Evolutionary conservation across 2,113 vertebrate genomes (phyloP).

Genomic region (Zosterops lateralis): DNA sequence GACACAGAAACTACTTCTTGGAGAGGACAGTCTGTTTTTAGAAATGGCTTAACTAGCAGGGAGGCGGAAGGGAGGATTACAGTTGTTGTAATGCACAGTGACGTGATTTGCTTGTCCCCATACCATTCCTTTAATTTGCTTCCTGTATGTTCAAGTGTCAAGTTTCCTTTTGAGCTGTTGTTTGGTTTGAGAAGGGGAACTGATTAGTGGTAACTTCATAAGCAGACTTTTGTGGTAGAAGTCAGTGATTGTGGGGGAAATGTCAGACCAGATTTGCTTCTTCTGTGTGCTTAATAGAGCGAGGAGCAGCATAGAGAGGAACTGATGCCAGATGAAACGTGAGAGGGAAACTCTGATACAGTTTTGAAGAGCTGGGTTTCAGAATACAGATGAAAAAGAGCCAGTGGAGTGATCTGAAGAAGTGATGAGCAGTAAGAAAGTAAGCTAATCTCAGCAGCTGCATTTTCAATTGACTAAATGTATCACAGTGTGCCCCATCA

Average conservation of each 20-base stretch:
- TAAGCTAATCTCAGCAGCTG: not conserved
- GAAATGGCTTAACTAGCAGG: not conserved
- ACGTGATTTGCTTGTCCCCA: not conserved
- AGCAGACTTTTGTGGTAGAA: not conserved
- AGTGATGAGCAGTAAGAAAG: not conserved
- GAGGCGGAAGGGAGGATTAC: not conserved
- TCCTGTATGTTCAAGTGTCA: not conserved
- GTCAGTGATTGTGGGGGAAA: not conserved
- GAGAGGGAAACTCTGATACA: not conserved
- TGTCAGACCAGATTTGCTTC: not conserved
- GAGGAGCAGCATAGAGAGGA: not conserved
- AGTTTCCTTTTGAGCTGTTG: not conserved
- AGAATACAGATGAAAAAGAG: not conserved
- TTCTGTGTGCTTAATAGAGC: not conserved
- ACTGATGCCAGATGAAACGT: not conserved
- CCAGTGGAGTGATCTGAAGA: not conserved
- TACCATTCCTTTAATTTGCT: not conserved
- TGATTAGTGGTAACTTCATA: not conserved
- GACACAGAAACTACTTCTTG: not conserved
- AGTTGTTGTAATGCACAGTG: not conserved
- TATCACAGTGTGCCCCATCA: not conserved
- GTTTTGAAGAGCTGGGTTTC: not conserved
- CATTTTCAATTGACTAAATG: not conserved
- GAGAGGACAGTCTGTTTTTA: slow-evolving; percentile 9
- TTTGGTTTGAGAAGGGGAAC: not conserved